Base-by-base conservation (phyloP, 2,113 vertebrate species). In the Trinectes maculatus region DNA sequence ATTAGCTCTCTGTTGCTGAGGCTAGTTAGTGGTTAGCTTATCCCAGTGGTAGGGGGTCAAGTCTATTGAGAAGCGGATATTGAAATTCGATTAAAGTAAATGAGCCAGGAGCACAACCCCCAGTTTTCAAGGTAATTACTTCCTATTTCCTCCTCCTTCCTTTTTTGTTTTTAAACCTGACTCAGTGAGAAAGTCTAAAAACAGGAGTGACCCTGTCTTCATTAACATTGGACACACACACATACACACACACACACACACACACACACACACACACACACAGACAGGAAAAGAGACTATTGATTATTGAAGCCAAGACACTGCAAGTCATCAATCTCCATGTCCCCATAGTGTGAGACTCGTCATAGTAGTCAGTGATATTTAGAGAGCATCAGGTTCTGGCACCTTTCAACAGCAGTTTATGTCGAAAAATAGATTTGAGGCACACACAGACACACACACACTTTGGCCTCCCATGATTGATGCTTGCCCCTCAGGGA, bases 21-120 rank as follows among this genome's bases (percentile, higher is more conserved):
- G 85, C 78, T 88, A 80, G 91, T 86, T 87, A 24, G 66, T 65
- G 34, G 89, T 86, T 88, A 79, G 92, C 87, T 85, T 71, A 85
- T 79, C 83, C 75, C 76, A 60, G 56, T 63, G 73, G 78, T 79
- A 51, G 66, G 79, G 62, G 91, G 92, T 92, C 87, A 83, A 51
- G 86, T 86, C 92, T 74, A 87, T 91, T 92, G 86, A 36, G 66
- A 92, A 91, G 84, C 90, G 89, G 92, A 92, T 94, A 90, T 89
- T 89, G 93, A 93, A 92, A 94, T 96, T 96, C 91, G 91, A 90
- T 96, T 93, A 92, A 91, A 87, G 92, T 84, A 91, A 91, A 91
- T 71, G 92, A 94, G 93, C 78, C 71, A 82, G 84, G 93, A 93
- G 93, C 75, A 57, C 90, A 91, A 89, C 92, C 94, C 91, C 90